Percentiles rank a stretch among this genome's conserved stretches.
Evolutionary conservation across 2,888 invertebrate species (phyloP).

Genomic region (Drosophila hawaiiensis): DNA sequence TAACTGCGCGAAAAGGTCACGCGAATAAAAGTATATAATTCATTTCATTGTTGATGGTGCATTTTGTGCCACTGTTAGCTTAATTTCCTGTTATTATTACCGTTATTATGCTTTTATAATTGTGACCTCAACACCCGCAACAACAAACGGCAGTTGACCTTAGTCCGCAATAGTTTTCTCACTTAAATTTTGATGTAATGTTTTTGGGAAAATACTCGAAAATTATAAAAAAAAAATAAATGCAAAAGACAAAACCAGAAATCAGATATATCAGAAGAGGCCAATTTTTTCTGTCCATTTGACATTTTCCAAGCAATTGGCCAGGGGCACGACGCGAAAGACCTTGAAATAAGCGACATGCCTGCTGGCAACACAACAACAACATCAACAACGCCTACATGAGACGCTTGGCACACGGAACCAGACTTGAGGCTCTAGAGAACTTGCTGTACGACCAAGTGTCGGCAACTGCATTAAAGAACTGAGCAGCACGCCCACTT

Average conservation of each 20-base stretch:
- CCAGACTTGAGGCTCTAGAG: slow-evolving; percentile 51
- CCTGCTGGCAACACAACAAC: slow-evolving; percentile 27
- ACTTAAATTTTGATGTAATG: slow-evolving; percentile 60
- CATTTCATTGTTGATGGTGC: slow-evolving; percentile 37
- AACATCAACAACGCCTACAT: slow-evolving; percentile 24
- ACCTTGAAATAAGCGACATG: slow-evolving; percentile 64
- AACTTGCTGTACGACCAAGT: slow-evolving; percentile 32
- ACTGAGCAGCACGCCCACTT: slow-evolving; percentile 63
- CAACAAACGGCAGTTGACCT: slow-evolving; percentile 58
- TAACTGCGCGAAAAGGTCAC: slow-evolving; percentile 77
- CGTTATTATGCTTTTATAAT: slow-evolving; percentile 37
- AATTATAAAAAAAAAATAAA: slow-evolving; percentile 1
- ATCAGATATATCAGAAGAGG: slow-evolving; percentile 32
- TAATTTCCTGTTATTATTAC: slow-evolving; percentile 42
- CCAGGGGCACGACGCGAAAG: slow-evolving; percentile 59
- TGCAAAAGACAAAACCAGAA: slow-evolving; percentile 40
- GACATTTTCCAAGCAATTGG: slow-evolving; percentile 70
- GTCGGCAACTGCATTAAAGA: slow-evolving; percentile 47
- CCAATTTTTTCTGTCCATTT: slow-evolving; percentile 49
- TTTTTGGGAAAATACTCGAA: slow-evolving; percentile 56
- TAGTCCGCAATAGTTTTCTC: slow-evolving; percentile 51
- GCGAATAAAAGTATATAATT: slow-evolving; percentile 51
- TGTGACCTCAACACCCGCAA: slow-evolving; percentile 74
- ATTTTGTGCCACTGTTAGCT: slow-evolving; percentile 52
- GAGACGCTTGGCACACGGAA: slow-evolving; percentile 44